Percentiles rank a stretch among this genome's conserved stretches.
Evolutionary conservation across 2,888 invertebrate genomes (phyloP).

Genomic region (Stenchaetothrips biformis): DNA sequence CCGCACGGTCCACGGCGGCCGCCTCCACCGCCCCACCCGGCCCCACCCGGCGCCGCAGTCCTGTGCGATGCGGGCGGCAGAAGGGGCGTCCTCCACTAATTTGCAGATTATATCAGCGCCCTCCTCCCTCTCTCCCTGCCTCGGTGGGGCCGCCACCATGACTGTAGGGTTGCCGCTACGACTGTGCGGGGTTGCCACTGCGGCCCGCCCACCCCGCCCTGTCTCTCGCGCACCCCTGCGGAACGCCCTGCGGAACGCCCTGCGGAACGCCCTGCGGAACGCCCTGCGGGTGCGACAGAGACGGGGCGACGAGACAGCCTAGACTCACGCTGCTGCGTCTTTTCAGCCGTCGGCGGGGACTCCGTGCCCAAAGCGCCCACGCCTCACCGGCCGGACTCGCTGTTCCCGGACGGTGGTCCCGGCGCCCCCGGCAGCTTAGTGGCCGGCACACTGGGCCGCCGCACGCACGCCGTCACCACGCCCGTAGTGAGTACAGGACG

Average conservation of each 20-base stretch:
- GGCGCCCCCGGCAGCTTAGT: not conserved
- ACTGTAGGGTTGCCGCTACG: not conserved
- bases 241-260: not conserved
- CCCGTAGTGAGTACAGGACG: not conserved
- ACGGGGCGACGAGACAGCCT: not conserved
- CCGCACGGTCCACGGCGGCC: not conserved
- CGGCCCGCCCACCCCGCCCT: not conserved
- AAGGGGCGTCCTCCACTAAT: not conserved
- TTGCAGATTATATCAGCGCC: conserved; percentile 22
- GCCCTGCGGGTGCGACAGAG: not conserved
- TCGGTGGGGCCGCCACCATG: not conserved
- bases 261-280: not conserved
- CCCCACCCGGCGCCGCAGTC: not conserved
- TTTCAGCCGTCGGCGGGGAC: not conserved
- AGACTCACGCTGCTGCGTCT: no score
- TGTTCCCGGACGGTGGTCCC: not conserved
- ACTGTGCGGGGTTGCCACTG: not conserved
- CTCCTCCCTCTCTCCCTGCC: not conserved
- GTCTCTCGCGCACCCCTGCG: not conserved
- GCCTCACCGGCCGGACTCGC: not conserved
- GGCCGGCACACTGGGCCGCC: not conserved
- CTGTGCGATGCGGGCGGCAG: not conserved
- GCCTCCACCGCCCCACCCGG: not conserved
- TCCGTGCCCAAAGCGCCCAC: not conserved
- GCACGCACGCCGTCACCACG: not conserved